Base-by-base conservation (phyloP, 1,140 invertebrate genomes). In the Ceratosolen fusciceps region DNA sequence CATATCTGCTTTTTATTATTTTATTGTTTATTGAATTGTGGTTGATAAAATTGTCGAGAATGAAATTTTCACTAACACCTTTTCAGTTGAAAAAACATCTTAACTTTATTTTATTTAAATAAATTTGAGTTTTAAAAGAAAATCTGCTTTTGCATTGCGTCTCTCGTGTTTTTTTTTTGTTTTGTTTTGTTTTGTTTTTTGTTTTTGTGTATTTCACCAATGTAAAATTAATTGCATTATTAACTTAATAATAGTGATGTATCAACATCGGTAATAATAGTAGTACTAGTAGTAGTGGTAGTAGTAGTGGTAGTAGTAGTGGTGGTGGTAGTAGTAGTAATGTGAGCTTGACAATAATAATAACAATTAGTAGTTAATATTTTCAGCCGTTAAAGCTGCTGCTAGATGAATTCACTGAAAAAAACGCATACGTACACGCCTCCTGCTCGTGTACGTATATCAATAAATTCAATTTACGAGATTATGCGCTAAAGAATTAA, bases 261-360 rank as follows among this genome's bases (percentile, higher is more conserved):
- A 74, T 49, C 29, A 74, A 47, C 62, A 79, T 67, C 72, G n/a
- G n/a, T n/a, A n/a, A n/a, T n/a, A n/a, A n/a, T n/a, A 68, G 49
- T 58, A 74, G 34, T 43, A 54, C n/a, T n/a, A n/a, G n/a, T n/a
- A n/a, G n/a, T n/a, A n/a, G n/a, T n/a, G n/a, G n/a, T n/a, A n/a
- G n/a, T n/a, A n/a, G n/a, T n/a, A n/a, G n/a, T n/a, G n/a, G n/a
- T n/a, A n/a, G n/a, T n/a, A n/a, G n/a, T n/a, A n/a, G n/a, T n/a
- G n/a, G n/a, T n/a, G n/a, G n/a, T n/a, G n/a, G n/a, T n/a, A n/a
- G n/a, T n/a, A 68, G 49, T 58, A 74, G 34, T 43, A 54, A 58
- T 65, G 34, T 31, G 37, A 43, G 56, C 39, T 73, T 29, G 56
- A 74, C 56, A 79, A 79, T n/a, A 74, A 26, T 29, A 74, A 58